phyloP scores from a whole-genome alignment of 2,888 invertebrate species.

The Nomada flava region DNA sequence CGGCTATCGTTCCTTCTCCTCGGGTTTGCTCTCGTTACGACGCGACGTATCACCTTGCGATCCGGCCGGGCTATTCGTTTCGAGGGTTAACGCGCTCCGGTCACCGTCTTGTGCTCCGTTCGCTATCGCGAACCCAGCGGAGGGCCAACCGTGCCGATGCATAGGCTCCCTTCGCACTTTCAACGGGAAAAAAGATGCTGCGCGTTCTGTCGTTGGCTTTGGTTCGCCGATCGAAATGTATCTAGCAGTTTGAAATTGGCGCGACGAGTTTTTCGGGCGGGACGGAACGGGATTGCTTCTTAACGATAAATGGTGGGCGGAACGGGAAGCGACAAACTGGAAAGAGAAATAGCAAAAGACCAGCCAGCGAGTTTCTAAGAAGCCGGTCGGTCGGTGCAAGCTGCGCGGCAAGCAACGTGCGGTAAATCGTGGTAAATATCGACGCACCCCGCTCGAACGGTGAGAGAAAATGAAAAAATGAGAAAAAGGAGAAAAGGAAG shows the following conservation, averaged over 20 bases:
- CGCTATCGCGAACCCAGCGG: too few relatives aligned
- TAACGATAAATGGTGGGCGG: not conserved
- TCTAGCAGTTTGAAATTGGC: too few relatives aligned
- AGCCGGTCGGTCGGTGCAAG: not conserved
- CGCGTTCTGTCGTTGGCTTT: too few relatives aligned
- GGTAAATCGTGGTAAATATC: constrained; percentile 11
- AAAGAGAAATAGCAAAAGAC: not conserved
- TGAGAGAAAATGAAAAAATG: not conserved
- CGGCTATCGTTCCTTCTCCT: not conserved
- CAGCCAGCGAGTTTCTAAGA: not conserved
- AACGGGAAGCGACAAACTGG: not conserved
- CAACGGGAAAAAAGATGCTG: too few relatives aligned
- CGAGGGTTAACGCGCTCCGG: too few relatives aligned
- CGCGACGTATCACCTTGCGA: not conserved
- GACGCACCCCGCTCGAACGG: not conserved
- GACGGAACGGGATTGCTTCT: not conserved
- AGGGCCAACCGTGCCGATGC: too few relatives aligned
- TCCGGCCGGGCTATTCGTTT: not conserved
- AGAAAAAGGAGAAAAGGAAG: not conserved
- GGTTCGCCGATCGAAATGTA: too few relatives aligned
- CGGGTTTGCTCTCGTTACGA: not conserved
- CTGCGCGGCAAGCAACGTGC: constrained; percentile 5
- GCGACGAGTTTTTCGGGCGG: too few relatives aligned
- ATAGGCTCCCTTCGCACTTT: too few relatives aligned
- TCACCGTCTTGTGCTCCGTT: too few relatives aligned